Percentiles rank a stretch among this genome's conserved stretches.
Conservation (phyloP, 2,113 vertebrate genomes). For the Cephalopterus ornatus region DNA sequence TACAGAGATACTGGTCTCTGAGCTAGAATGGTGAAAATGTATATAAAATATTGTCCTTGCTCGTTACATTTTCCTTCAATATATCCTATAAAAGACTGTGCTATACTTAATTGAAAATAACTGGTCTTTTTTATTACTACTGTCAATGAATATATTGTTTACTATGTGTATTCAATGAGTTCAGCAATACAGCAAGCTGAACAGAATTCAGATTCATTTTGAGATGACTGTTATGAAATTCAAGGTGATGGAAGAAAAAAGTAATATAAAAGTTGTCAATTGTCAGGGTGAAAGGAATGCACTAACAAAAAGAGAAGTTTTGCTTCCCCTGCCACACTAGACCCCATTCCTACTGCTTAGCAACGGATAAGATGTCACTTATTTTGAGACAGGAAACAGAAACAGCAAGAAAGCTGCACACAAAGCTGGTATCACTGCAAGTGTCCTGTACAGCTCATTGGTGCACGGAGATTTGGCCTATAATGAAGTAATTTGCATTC, state of each 20-base stretch:
- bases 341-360: constrained; percentile 35
- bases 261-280: neutral
- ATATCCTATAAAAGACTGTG: neutral
- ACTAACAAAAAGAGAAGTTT: constrained; percentile 17
- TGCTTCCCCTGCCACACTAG: neutral
- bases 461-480: constrained; percentile 44
- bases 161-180: neutral
- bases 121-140: neutral
- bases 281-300: neutral
- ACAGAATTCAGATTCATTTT: neutral
- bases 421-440: constrained; percentile 61
- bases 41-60: neutral
- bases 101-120: neutral
- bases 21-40: neutral
- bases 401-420: constrained; percentile 61
- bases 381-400: constrained; percentile 65
- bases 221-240: neutral
- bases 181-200: neutral
- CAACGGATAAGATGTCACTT: constrained; percentile 55
- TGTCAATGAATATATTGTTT: neutral
- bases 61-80: neutral
- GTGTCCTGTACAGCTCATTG: constrained; percentile 58
- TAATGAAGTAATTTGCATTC: constrained; percentile 78
- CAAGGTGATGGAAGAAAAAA: neutral
- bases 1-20: neutral